Conservation (phyloP, 1,140 invertebrate species). For the Neodiprion fabricii region DNA sequence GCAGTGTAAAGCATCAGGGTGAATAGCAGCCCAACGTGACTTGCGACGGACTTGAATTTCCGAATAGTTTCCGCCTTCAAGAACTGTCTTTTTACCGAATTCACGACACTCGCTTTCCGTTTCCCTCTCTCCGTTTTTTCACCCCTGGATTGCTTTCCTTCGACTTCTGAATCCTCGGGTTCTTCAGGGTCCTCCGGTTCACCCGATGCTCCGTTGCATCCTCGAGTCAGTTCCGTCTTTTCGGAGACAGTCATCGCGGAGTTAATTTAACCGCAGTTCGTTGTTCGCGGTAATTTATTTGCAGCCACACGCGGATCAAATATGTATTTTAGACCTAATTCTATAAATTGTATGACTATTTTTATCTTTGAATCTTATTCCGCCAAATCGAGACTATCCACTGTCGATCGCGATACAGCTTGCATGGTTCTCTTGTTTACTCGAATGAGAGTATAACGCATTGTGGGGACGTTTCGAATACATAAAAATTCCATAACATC, state of each 20-base stretch:
- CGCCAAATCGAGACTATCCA: too few relatives aligned
- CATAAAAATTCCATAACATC: too few relatives aligned
- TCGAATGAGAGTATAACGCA: too few relatives aligned
- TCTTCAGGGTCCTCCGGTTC: neutral
- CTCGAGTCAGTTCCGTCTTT: neutral
- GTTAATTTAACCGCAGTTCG: too few relatives aligned
- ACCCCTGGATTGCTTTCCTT: neutral
- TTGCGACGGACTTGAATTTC: slow-evolving; percentile 67
- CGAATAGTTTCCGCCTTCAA: neutral
- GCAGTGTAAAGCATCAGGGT: slow-evolving; percentile 76
- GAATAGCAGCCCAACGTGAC: slow-evolving; percentile 74
- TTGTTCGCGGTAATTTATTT: too few relatives aligned
- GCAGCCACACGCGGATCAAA: too few relatives aligned
- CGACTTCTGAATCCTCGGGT: neutral
- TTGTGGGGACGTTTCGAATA: too few relatives aligned
- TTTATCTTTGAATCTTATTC: too few relatives aligned
- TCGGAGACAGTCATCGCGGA: neutral
- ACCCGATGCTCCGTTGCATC: neutral
- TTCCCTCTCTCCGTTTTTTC: neutral
- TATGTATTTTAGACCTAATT: too few relatives aligned
- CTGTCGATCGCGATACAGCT: too few relatives aligned
- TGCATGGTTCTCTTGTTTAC: too few relatives aligned
- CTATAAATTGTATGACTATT: too few relatives aligned
- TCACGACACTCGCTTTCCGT: neutral
- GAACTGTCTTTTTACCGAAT: neutral